Evolutionary conservation across 2,797 vertebrate genomes (phyloP).

Genomic region (Chelmon rostratus): DNA sequence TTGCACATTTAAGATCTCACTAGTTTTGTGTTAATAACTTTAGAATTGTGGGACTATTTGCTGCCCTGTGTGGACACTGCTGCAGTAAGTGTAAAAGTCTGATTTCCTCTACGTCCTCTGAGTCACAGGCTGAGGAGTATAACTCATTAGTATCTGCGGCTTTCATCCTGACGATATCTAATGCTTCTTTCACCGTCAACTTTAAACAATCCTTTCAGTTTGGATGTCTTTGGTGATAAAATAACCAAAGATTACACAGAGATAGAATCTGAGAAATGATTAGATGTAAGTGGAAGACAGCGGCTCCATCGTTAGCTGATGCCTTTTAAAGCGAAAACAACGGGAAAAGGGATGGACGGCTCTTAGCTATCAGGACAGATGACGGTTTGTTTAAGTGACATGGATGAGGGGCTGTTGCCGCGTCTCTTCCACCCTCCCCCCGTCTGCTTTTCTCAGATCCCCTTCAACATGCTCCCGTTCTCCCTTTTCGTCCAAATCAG

Average conservation of each 20-base stretch:
- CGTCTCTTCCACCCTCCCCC: constrained; percentile 12
- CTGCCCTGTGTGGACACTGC: background rate
- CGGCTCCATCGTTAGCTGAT: constrained; percentile 30
- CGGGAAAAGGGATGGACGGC: background rate
- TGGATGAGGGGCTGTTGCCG: constrained; percentile 23
- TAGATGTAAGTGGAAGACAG: constrained; percentile 32
- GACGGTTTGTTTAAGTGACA: constrained; percentile 50
- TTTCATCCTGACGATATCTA: constrained; percentile 44
- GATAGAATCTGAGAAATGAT: constrained; percentile 31
- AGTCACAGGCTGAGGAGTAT: constrained; percentile 5
- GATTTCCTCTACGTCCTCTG: background rate
- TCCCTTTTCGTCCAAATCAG: constrained; percentile 53
- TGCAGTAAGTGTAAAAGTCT: background rate
- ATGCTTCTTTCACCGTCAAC: constrained; percentile 26
- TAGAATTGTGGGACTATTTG: background rate
- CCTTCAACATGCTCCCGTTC: constrained; percentile 57
- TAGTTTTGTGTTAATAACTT: background rate
- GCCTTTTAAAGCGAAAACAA: constrained; percentile 5
- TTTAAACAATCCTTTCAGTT: constrained; percentile 33
- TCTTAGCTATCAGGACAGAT: constrained; percentile 7
- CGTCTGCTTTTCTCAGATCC: constrained; percentile 31
- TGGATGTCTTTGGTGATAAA: constrained; percentile 22
- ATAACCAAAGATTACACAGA: constrained; percentile 17
- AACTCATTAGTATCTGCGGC: constrained; percentile 32
- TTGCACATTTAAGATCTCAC: background rate